Conservation (phyloP, 2,113 vertebrate genomes). For the Thunnus thynnus region DNA sequence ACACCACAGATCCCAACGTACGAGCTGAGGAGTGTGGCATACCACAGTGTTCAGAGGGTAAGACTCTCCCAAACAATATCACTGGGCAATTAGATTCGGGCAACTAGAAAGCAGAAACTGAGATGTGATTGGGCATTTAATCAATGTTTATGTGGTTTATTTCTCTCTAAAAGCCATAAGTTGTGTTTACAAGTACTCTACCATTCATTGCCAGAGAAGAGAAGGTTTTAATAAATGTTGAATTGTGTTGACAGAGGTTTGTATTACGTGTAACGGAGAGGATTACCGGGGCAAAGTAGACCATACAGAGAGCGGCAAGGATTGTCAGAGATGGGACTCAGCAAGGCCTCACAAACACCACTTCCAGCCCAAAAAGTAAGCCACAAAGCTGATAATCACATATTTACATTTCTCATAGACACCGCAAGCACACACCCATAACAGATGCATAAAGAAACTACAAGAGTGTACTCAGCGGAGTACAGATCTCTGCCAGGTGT, state of each 20-base stretch:
- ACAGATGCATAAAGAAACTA: slow-evolving; percentile 48
- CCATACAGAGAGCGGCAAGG: slow-evolving; percentile 92
- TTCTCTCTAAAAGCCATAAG: not conserved
- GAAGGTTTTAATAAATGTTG: slow-evolving; percentile 6
- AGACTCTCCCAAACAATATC: slow-evolving; percentile 38
- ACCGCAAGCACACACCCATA: slow-evolving; percentile 45
- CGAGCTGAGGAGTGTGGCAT: slow-evolving; percentile 93
- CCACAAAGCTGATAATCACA: slow-evolving; percentile 37
- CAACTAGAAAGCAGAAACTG: not conserved
- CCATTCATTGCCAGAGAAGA: not conserved
- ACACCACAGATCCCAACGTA: slow-evolving; percentile 91
- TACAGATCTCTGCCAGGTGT: too few species aligned
- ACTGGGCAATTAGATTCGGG: not conserved
- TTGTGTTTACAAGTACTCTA: not conserved
- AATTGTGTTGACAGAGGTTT: slow-evolving; percentile 88
- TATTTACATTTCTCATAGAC: slow-evolving; percentile 41
- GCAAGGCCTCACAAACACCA: slow-evolving; percentile 91
- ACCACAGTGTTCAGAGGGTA: slow-evolving; percentile 95
- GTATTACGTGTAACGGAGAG: slow-evolving; percentile 95
- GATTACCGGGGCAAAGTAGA: slow-evolving; percentile 94
- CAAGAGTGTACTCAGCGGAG: too few species aligned
- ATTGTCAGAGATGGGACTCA: slow-evolving; percentile 97
- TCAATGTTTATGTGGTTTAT: not conserved
- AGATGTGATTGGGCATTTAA: not conserved
- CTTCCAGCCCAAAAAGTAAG: slow-evolving; percentile 95